Evolutionary conservation across 2,113 vertebrate species (phyloP).

Genomic region (Ornithorhynchus anatinus): DNA sequence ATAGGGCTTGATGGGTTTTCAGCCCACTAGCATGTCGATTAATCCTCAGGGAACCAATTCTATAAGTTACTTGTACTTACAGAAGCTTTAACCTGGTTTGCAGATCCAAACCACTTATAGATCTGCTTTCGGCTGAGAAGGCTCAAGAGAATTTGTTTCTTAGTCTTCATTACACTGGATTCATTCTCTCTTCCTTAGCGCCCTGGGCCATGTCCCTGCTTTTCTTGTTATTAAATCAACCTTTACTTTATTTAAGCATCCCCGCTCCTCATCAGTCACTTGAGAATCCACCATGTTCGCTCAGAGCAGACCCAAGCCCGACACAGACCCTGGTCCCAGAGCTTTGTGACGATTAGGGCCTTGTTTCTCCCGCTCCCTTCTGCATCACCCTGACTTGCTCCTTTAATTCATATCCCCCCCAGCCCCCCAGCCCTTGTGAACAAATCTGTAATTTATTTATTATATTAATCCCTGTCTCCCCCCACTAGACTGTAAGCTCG

Average conservation of each 20-base stretch:
- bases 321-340: slow-evolving; percentile 47
- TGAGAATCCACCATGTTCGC: slow-evolving; percentile 62
- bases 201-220: slow-evolving; percentile 47
- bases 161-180: slow-evolving; percentile 42
- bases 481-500: no score
- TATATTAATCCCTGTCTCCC: no score
- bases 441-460: slow-evolving; percentile 32
- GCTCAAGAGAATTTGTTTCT: slow-evolving; percentile 49
- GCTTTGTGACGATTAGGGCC: slow-evolving; percentile 53
- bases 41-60: slow-evolving; percentile 32
- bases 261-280: slow-evolving; percentile 17
- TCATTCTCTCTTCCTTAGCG: slow-evolving; percentile 35
- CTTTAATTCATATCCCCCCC: slow-evolving; percentile 1
- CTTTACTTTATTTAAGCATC: slow-evolving; percentile 38
- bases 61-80: slow-evolving; percentile 31
- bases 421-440: slow-evolving; percentile 36
- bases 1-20: background rate
- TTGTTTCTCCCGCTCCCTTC: background rate
- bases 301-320: slow-evolving; percentile 41
- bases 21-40: slow-evolving; percentile 38
- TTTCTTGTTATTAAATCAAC: slow-evolving; percentile 52
- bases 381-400: no score
- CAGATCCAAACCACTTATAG: no score
- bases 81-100: slow-evolving; percentile 29
- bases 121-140: slow-evolving; percentile 38